A percentile compares a stretch with the other conserved stretches of the same genome.
Evolutionary conservation across 2,113 vertebrate genomes (phyloP).

Genomic region (Macrotus californicus): DNA sequence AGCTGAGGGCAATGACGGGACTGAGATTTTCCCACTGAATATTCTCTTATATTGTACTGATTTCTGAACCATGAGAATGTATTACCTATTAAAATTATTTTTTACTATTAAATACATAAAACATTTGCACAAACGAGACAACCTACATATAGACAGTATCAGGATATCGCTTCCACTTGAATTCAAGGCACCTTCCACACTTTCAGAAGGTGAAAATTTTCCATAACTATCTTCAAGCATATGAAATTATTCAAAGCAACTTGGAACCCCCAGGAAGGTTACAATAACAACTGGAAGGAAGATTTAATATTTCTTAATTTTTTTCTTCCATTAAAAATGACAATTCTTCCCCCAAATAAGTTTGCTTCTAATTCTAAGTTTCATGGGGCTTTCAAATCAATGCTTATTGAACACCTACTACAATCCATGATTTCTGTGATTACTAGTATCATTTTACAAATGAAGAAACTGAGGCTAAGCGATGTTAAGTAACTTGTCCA

Average conservation of each 20-base stretch:
- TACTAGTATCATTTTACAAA: background rate
- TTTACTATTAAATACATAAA: conserved; percentile 20
- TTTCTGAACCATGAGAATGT: background rate
- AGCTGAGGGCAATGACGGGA: background rate
- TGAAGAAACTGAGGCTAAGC: conserved; percentile 6
- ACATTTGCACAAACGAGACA: background rate
- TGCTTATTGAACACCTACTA: background rate
- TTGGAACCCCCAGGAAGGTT: background rate
- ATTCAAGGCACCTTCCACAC: background rate
- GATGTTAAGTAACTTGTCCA: background rate
- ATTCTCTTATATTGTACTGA: background rate
- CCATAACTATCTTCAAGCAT: background rate
- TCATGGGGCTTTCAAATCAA: background rate
- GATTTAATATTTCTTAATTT: background rate
- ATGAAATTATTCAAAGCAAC: background rate
- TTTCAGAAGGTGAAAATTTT: background rate
- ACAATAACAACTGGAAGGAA: background rate
- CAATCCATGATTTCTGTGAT: background rate
- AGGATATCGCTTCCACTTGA: background rate
- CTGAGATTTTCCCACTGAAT: background rate
- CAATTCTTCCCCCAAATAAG: background rate
- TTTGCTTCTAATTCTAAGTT: background rate
- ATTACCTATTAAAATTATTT: conserved; percentile 21
- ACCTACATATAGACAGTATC: background rate
- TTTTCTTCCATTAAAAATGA: conserved; percentile 14